Conservation (phyloP, 2,113 vertebrate genomes). For the Rhinoptilus africanus region DNA sequence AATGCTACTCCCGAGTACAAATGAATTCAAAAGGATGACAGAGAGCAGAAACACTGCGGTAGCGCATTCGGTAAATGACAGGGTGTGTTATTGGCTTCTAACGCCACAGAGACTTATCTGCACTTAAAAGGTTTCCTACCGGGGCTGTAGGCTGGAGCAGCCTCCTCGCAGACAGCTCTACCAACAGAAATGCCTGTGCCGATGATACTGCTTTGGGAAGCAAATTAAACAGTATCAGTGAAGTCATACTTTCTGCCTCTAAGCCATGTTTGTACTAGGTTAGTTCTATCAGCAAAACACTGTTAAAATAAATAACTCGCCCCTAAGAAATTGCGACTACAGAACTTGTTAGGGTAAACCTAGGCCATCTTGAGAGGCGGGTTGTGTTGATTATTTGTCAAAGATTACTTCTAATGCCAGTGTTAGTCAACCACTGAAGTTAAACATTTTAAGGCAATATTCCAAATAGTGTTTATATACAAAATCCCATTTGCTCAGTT, state of each 20-base stretch:
- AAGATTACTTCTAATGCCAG: not conserved
- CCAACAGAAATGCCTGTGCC: not conserved
- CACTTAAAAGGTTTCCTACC: not conserved
- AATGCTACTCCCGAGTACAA: not conserved
- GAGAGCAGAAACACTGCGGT: not conserved
- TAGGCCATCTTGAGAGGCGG: not conserved
- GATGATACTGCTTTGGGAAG: not conserved
- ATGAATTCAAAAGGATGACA: not conserved
- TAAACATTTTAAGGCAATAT: not conserved
- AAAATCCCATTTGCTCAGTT: not conserved
- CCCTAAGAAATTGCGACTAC: not conserved
- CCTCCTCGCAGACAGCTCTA: not conserved
- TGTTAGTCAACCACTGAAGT: not conserved
- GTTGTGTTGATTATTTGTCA: not conserved
- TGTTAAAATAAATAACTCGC: not conserved
- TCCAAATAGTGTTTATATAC: not conserved
- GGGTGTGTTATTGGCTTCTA: not conserved
- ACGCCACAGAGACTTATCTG: not conserved
- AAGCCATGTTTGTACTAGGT: not conserved
- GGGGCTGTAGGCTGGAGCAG: not conserved
- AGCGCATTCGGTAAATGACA: rapidly evolving
- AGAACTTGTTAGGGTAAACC: not conserved
- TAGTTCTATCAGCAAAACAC: not conserved
- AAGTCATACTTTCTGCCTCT: not conserved
- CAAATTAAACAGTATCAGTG: not conserved